A percentile compares a stretch with the other conserved stretches of the same genome.
Evolutionary conservation across 1,140 invertebrate genomes (phyloP).

Genomic region (Drosophila pseudoananassae): DNA sequence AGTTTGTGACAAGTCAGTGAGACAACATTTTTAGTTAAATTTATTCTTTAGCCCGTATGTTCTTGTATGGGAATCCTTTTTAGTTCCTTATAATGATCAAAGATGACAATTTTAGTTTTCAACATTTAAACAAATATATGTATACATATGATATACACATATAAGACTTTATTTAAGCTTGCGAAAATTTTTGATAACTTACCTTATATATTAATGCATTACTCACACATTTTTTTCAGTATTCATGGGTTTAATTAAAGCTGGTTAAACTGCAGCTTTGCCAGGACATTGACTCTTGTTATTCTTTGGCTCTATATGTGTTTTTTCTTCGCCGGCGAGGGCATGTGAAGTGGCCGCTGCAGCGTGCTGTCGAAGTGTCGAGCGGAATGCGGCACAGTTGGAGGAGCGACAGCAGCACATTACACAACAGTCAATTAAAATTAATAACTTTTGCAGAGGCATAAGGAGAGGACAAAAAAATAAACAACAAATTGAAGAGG

Average conservation of each 20-base stretch:
- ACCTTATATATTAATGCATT: too few species aligned
- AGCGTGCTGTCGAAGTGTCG: slow-evolving; percentile 49
- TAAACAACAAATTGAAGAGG: slow-evolving; percentile 18
- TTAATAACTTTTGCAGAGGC: slow-evolving; percentile 75
- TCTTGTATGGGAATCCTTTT: too few species aligned
- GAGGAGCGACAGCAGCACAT: slow-evolving; percentile 60
- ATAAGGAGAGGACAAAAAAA: slow-evolving; percentile 16
- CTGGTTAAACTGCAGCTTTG: slow-evolving; percentile 23
- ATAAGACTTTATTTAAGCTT: too few species aligned
- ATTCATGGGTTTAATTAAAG: slow-evolving; percentile 70
- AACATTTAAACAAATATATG: too few species aligned
- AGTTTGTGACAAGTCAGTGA: background rate
- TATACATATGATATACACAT: too few species aligned
- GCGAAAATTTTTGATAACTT: too few species aligned
- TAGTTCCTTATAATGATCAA: too few species aligned
- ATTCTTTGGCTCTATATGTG: slow-evolving; percentile 15
- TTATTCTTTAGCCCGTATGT: too few species aligned
- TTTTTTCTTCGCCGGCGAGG: slow-evolving; percentile 20
- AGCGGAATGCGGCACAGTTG: slow-evolving; percentile 44
- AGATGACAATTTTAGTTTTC: too few species aligned
- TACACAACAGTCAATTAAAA: slow-evolving; percentile 82
- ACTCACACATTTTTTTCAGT: slow-evolving; percentile 9
- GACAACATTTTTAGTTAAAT: too few species aligned
- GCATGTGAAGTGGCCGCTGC: slow-evolving; percentile 62
- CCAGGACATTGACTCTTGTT: slow-evolving; percentile 62